These are phyloP conservation scores for Chaunax sp. DNA, from an alignment of 2,797 vertebrate species.

Conservation along the genomic window DNA sequence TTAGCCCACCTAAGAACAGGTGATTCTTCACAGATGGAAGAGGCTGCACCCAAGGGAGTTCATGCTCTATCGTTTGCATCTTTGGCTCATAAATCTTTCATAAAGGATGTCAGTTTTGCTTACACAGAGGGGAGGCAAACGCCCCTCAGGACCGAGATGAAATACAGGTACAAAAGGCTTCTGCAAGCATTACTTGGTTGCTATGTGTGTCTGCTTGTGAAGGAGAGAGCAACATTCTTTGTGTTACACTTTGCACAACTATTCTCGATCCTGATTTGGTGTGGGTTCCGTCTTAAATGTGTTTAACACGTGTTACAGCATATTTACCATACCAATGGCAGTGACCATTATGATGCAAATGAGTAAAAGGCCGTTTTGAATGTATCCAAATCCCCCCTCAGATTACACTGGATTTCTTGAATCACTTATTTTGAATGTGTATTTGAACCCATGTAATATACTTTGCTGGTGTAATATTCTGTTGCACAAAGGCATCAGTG, in stretches of 20 bases:
- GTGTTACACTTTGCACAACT: constrained; percentile 46
- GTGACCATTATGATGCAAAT: constrained; percentile 75
- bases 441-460: constrained; percentile 48
- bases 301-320: constrained; percentile 70
- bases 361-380: constrained; percentile 57
- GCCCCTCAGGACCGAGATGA: constrained; percentile 79
- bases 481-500: constrained; percentile 54
- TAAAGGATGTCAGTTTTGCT: constrained; percentile 89
- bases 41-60: constrained; percentile 80
- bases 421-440: constrained; percentile 62
- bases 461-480: constrained; percentile 54
- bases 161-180: constrained; percentile 82
- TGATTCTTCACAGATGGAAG: constrained; percentile 86
- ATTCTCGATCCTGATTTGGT: constrained; percentile 56
- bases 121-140: constrained; percentile 82
- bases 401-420: constrained; percentile 58
- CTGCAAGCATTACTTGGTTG: constrained; percentile 60
- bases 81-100: constrained; percentile 89
- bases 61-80: constrained; percentile 86
- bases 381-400: constrained; percentile 44
- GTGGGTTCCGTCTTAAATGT: constrained; percentile 53
- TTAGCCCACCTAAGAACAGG: constrained; percentile 84
- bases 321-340: constrained; percentile 70
- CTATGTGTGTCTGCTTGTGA: constrained; percentile 45
- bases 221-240: constrained; percentile 52